Conservation (phyloP, 2,797 vertebrate species). For the Paguma larvata region DNA sequence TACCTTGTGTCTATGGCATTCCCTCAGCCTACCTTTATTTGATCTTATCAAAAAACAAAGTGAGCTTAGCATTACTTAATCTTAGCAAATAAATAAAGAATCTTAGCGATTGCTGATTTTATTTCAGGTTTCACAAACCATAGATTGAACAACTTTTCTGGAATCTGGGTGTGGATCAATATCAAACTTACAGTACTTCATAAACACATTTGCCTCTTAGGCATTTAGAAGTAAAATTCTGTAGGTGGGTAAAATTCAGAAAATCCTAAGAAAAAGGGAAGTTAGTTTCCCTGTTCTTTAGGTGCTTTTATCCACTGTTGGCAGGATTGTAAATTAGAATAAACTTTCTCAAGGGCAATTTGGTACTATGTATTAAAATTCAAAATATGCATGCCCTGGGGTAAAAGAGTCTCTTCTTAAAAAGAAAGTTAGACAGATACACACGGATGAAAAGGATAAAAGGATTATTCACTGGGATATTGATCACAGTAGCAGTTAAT, state of each 20-base stretch:
- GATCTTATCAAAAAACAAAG: slow-evolving; percentile 20
- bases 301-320: not conserved
- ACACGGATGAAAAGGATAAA: slow-evolving; percentile 1
- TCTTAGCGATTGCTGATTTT: slow-evolving; percentile 2
- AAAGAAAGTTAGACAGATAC: not conserved
- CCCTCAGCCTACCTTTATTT: not conserved
- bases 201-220: slow-evolving; percentile 1
- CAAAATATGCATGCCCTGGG: not conserved
- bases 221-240: not conserved
- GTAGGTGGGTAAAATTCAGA: slow-evolving; percentile 7
- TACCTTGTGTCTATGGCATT: not conserved
- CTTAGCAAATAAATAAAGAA: slow-evolving; percentile 38
- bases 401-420: not conserved
- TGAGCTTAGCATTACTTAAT: slow-evolving; percentile 5
- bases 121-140: slow-evolving; percentile 45
- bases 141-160: not conserved
- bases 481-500: slow-evolving; percentile 20
- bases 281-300: not conserved
- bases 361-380: slow-evolving; percentile 10
- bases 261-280: slow-evolving; percentile 32
- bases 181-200: not conserved
- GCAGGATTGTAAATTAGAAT: not conserved
- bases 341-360: not conserved
- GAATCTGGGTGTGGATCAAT: not conserved
- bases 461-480: not conserved